Evolutionary conservation across 2,888 invertebrate species (phyloP).

Genomic region (Clunio marinus): DNA sequence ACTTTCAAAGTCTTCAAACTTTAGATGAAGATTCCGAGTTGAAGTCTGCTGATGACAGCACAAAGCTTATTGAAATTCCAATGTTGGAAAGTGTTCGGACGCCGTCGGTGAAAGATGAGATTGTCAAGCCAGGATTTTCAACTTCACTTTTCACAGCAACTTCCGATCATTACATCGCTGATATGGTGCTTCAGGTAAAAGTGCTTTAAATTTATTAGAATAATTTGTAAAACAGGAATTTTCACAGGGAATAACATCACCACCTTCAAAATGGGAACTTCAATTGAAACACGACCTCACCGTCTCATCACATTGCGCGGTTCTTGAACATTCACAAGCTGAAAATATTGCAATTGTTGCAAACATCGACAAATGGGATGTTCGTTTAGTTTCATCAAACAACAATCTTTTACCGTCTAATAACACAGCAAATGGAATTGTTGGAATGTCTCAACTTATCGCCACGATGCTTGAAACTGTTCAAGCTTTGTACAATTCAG

Average conservation of each 20-base stretch:
- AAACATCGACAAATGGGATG: slow-evolving; percentile 72
- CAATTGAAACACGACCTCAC: slow-evolving; percentile 54
- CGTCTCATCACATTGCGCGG: slow-evolving; percentile 53
- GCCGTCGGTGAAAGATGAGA: slow-evolving; percentile 19
- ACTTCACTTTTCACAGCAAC: slow-evolving; percentile 60
- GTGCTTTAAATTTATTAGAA: neutral
- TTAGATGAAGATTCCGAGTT: slow-evolving; percentile 31
- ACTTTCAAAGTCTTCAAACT: slow-evolving; percentile 15
- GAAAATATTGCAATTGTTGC: slow-evolving; percentile 82
- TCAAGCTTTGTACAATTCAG: slow-evolving; percentile 69
- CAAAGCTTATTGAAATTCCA: slow-evolving; percentile 32
- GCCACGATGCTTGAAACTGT: slow-evolving; percentile 80
- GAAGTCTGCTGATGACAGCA: slow-evolving; percentile 1
- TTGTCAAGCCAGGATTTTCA: slow-evolving; percentile 54
- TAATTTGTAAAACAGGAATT: slow-evolving; percentile 40
- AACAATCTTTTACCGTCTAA: slow-evolving; percentile 53
- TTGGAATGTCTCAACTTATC: slow-evolving; percentile 77
- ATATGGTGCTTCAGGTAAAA: slow-evolving; percentile 72
- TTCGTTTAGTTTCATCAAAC: slow-evolving; percentile 54
- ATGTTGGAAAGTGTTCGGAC: slow-evolving; percentile 33
- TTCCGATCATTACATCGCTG: slow-evolving; percentile 65
- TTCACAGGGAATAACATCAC: slow-evolving; percentile 56
- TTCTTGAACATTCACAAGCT: slow-evolving; percentile 65
- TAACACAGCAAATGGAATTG: slow-evolving; percentile 51
- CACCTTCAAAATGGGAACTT: slow-evolving; percentile 58